These are phyloP conservation scores for Monarcha castaneiventris DNA, from an alignment of 2,113 vertebrate species.

Conservation along the genomic window DNA sequence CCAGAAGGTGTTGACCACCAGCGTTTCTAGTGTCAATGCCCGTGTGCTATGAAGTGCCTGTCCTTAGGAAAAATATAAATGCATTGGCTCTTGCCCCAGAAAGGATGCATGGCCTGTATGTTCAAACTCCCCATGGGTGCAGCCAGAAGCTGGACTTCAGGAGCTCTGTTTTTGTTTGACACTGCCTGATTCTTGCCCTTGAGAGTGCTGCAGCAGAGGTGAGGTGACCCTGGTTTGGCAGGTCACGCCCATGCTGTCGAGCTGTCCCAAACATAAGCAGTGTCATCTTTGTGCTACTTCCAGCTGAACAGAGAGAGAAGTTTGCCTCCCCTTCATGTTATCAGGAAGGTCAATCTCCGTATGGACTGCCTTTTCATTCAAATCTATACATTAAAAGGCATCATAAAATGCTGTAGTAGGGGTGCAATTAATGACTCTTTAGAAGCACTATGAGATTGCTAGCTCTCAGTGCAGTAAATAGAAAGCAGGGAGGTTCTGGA, in stretches of 20 bases:
- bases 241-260: fast-evolving
- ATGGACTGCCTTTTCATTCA: background rate
- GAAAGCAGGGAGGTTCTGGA: background rate
- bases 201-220: background rate
- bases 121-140: background rate
- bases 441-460: background rate
- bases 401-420: background rate
- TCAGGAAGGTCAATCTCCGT: background rate
- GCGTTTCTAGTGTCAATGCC: fast-evolving
- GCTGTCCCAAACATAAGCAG: background rate
- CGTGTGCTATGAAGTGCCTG: fast-evolving
- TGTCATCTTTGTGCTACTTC: background rate
- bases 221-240: background rate
- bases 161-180: background rate
- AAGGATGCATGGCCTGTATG: background rate
- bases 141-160: background rate
- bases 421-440: background rate
- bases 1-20: background rate
- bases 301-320: background rate
- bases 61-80: fast-evolving
- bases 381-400: background rate
- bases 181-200: background rate
- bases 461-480: background rate
- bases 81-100: background rate
- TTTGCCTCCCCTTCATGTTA: background rate